Base-by-base conservation (phyloP, 2,797 vertebrate species). In the Alcedo quadribrachys region DNA sequence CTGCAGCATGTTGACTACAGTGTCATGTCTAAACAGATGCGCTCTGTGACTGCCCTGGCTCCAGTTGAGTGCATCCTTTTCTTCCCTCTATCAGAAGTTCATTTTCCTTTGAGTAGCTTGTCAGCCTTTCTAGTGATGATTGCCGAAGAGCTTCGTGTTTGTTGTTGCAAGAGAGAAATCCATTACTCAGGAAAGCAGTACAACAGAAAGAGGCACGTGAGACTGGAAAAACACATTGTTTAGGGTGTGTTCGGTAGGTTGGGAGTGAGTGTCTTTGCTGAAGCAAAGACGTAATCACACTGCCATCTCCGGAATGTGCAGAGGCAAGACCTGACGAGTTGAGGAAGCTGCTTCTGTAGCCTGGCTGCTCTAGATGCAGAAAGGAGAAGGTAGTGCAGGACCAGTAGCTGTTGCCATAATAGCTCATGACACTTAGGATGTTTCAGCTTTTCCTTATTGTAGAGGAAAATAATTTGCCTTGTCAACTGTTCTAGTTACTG, bases 281-380 rank as follows among this genome's bases (percentile, higher is more conserved):
- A 35, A 83, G 76, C 66, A 62, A 46, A 73, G 88, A 42, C 87
- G 62, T 95, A 96, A 94, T 94, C 93, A 50, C 27, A 0, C 74
- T 94, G 32, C 89, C 81, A 90, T 96, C 76, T 61, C 81, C 73
- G 95, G 96, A 96, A 96, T 96, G 96, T 35, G 79, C 43, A 25
- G 84, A 83, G 93, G 40, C 96, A 93, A 95, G 95, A 95, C 24
- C 0, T 87, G 87, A 94, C 94, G 40, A 33, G 93, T 96, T 62
- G 17, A 20, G 43, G 35, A 58, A 30, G 89, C 22, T 82, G 86
- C 79, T 90, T 69, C 92, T 87, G 11, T 50, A 57, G 73, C 66
- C 12, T 63, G 25, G 35, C 51, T 90, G 65, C 89, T 91, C 71
- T 79, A 46, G 81, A 60, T 92, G 9, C 14, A 62, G 50, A 16